Base-by-base conservation (phyloP, 2,888 invertebrate species). In the Anagyrus pseudococci region DNA sequence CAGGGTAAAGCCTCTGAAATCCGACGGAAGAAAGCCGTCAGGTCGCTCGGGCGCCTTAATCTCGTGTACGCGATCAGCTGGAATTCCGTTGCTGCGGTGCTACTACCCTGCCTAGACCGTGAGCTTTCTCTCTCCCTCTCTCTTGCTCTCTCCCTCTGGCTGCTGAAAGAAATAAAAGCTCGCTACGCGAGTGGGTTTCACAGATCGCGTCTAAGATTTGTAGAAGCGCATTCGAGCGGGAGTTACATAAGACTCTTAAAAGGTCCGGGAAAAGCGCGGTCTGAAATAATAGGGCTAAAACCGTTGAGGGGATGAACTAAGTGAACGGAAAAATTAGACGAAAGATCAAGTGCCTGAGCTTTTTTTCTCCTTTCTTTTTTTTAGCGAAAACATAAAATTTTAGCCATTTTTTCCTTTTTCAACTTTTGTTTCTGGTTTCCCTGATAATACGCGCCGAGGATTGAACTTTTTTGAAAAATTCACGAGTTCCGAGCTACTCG, bases 221-320 rank as follows among this genome's bases (percentile, higher is more conserved):
- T 44, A 37, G 23, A 29, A 23, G 52, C 29, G 29, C 52, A 43
- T 53, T 56, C 57, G 44, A 53, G 25, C 43, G 56, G 56, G 47
- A 60, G 64, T 60, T 64, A 64, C 52, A 29, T 59, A 64, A 64
- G 55, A 33, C 47, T 55, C 58, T 63, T 56, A 52, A 55, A 59
- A 55, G 50, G 50, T 48, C 1, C 19, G n/a, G 46, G 6, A 23
- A 33, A 55, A 52, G 46, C 50, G 46, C 58, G 17, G 47, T 23
- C 48, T 20, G 13, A 19, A 52, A 50, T 47, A 47, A 56, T 50
- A 48, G 33, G 44, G 40, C 15, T 48, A 29, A 54, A 50, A 53
- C 26, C 1, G 29, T 17, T 25, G 17, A 48, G 6, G 26, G 29
- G 19, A 4, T 41, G 43, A 15, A 22, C 37, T 19, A 23, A 10